Base-by-base conservation (phyloP, 53 echinoderm and acorn worm genomes). In the Crossaster papposus region DNA sequence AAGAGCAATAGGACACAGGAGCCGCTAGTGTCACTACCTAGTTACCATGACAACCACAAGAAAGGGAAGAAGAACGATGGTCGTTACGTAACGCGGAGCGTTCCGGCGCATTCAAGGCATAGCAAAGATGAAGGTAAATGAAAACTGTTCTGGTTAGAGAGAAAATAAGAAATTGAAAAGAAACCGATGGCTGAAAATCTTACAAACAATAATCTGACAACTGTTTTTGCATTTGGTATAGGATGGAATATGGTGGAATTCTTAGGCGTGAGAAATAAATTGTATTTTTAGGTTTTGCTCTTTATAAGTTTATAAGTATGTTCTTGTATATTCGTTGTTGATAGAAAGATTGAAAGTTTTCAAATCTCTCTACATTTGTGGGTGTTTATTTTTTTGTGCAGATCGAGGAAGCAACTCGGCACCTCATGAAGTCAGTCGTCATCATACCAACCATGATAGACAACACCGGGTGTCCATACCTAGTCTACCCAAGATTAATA, bases 371-470 rank as follows among this genome's bases (percentile, higher is more conserved):
- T 58, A 58, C 12, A 58, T 17, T 30, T 54, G 30, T 10, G 4
- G 24, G 9, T 68, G 24, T n/a, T n/a, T n/a, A 28, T 23, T 7
- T 68, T 68, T 68, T 68, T 26, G 32, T 22, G 35, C 70, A 78
- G 84, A 82, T 44, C 93, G 93, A n/a, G 65, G 80, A 54, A 78
- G 81, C 89, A 91, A 91, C 89, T 94, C 91, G 4, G 91, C 94
- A 14, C 94, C 94, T 31, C 85, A 37, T 38, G 89, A 72, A 30
- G 58, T 74, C 8, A 78, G 38, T 26, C 80, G 72, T 70, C 89
- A 84, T 51, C 94, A 80, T 30, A 89, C 74, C 64, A 94, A 91
- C 89, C 91, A 91, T 62, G 91, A 91, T 64, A 93, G 93, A 88
- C 79, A 90, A 81, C 78, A 38, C 34, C 31, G 80, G 14, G 30